Conservation (phyloP, 1,140 invertebrate species). For the Oryctes rhinoceros region DNA sequence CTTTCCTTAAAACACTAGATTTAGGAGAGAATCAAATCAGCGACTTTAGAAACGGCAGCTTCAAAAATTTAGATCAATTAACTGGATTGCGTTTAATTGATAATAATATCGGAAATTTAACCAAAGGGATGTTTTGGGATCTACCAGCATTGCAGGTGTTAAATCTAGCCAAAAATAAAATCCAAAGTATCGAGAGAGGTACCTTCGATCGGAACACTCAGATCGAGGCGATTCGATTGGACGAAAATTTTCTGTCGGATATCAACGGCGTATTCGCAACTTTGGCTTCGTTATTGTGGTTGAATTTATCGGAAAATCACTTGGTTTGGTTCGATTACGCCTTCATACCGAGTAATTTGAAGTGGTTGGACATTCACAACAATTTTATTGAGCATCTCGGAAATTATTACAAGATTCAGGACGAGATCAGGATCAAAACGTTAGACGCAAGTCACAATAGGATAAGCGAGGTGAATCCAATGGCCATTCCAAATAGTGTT, state of each 20-base stretch:
- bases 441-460: conserved; percentile 88
- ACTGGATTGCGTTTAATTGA: conserved; percentile 85
- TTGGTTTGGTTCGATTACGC: conserved; percentile 91
- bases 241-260: conserved; percentile 86
- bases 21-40: conserved; percentile 87
- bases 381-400: conserved; percentile 86
- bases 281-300: conserved; percentile 79
- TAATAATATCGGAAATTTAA: conserved; percentile 86
- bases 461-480: conserved; percentile 78
- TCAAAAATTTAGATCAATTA: conserved; percentile 83
- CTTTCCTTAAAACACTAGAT: conserved; percentile 85
- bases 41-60: conserved; percentile 81
- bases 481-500: conserved; percentile 88
- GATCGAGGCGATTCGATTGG: conserved; percentile 84
- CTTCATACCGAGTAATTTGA: conserved; percentile 84
- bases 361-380: conserved; percentile 89
- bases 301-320: conserved; percentile 92
- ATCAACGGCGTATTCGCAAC: conserved; percentile 87
- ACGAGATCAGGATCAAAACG: conserved; percentile 81
- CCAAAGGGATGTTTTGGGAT: conserved; percentile 85
- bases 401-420: conserved; percentile 86
- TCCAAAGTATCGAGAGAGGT: conserved; percentile 81
- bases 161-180: conserved; percentile 87
- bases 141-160: conserved; percentile 82
- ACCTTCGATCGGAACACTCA: conserved; percentile 82